phyloP scores from a whole-genome alignment of 2,113 vertebrate genomes.

The Agapornis roseicollis region DNA sequence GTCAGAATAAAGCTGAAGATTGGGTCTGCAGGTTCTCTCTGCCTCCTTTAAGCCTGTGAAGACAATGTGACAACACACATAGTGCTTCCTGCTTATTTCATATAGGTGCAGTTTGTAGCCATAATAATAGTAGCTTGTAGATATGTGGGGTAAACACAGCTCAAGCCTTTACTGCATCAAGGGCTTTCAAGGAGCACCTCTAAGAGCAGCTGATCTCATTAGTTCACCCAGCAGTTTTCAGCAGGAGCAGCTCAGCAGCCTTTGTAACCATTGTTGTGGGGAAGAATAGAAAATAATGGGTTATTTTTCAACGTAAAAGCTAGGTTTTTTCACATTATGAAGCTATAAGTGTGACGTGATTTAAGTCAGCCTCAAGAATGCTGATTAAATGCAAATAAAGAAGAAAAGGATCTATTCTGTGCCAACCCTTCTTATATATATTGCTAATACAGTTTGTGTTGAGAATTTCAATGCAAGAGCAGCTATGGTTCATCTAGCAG shows the following conservation, averaged over 20 bases:
- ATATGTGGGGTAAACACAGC: not conserved
- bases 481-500: not conserved
- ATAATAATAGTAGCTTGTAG: not conserved
- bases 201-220: not conserved
- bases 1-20: not conserved
- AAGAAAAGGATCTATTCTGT: not conserved
- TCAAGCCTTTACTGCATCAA: not conserved
- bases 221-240: not conserved
- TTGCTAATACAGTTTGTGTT: not conserved
- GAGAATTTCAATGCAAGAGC: not conserved
- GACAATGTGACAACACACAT: not conserved
- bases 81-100: not conserved
- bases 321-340: not conserved
- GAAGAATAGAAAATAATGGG: not conserved
- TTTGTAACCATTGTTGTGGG: not conserved
- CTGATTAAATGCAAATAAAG: not conserved
- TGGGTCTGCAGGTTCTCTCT: not conserved
- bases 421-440: not conserved
- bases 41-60: not conserved
- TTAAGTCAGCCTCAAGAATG: not conserved
- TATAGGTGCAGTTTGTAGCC: not conserved
- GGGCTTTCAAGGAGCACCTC: not conserved
- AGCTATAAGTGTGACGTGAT: not conserved
- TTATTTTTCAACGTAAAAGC: not conserved
- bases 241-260: not conserved